Evolutionary conservation across 1,140 invertebrate species (phyloP).

Genomic region (Zelostemma sp.): DNA sequence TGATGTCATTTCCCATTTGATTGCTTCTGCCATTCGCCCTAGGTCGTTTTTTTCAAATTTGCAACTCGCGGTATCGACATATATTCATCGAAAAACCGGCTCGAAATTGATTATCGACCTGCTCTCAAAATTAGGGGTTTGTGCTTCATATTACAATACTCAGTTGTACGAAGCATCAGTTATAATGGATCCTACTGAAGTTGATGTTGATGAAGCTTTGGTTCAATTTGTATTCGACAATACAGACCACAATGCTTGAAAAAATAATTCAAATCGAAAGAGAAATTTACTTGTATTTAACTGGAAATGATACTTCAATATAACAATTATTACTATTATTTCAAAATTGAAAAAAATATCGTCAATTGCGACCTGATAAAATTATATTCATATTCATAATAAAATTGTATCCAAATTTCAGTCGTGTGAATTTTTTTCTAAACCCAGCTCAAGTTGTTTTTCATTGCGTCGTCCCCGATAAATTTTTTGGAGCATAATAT

Average conservation of each 20-base stretch:
- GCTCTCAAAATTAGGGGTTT: constrained; percentile 53
- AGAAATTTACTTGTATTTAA: too few relatives aligned
- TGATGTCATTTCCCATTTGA: constrained; percentile 49
- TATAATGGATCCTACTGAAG: constrained; percentile 47
- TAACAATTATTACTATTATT: too few relatives aligned
- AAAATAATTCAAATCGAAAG: too few relatives aligned
- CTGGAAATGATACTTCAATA: too few relatives aligned
- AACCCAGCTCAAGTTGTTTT: too few relatives aligned
- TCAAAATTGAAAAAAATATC: too few relatives aligned
- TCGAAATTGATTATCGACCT: constrained; percentile 56
- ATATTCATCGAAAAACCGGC: constrained; percentile 54
- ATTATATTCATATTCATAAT: too few relatives aligned
- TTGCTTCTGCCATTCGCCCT: constrained; percentile 55
- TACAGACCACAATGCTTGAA: constrained; percentile 60
- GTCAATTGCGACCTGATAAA: too few relatives aligned
- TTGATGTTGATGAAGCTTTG: constrained; percentile 38
- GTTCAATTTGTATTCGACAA: constrained; percentile 59
- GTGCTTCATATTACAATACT: constrained; percentile 53
- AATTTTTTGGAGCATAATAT: too few relatives aligned
- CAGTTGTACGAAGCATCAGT: constrained; percentile 59
- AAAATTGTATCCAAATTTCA: too few relatives aligned
- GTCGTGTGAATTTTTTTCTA: too few relatives aligned
- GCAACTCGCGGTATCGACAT: constrained; percentile 54
- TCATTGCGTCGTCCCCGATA: too few relatives aligned
- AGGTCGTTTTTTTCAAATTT: constrained; percentile 57